Evolutionary conservation across 2,797 vertebrate species (phyloP).

Genomic region (Sebastes cheni): DNA sequence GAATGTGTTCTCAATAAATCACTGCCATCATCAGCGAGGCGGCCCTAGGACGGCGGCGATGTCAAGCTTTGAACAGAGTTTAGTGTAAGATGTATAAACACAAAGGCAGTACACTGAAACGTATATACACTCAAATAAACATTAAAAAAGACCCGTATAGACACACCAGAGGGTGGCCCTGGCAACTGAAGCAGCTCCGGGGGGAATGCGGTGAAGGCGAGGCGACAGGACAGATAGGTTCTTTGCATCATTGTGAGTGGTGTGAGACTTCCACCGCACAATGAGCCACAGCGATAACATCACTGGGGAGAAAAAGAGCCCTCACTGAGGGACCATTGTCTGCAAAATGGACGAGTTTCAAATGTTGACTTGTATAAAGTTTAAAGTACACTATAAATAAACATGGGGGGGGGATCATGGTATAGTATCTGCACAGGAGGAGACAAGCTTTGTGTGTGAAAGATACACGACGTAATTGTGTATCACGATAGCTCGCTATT

Average conservation of each 20-base stretch:
- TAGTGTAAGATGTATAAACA: conserved; percentile 35
- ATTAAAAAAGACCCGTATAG: conserved; percentile 11
- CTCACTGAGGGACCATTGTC: conserved; percentile 44
- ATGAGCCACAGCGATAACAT: conserved; percentile 68
- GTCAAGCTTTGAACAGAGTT: conserved; percentile 61
- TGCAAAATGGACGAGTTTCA: conserved; percentile 42
- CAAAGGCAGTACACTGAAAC: conserved; percentile 23
- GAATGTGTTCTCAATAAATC: conserved; percentile 77
- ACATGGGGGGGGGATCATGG: neutral
- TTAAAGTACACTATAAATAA: conserved; percentile 14
- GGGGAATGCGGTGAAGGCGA: conserved; percentile 55
- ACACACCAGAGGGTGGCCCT: conserved; percentile 54
- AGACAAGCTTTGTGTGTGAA: neutral
- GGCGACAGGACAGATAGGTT: conserved; percentile 62
- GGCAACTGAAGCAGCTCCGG: conserved; percentile 59
- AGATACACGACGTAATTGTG: neutral
- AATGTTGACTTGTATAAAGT: conserved; percentile 32
- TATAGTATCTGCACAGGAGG: neutral
- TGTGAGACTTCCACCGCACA: conserved; percentile 67
- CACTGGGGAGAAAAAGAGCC: conserved; percentile 53
- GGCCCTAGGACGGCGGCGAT: conserved; percentile 46
- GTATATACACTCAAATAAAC: conserved; percentile 41
- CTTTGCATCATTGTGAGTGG: conserved; percentile 59
- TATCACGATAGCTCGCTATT: too few species aligned
- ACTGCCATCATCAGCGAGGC: conserved; percentile 53